Conservation (phyloP, 2,113 vertebrate genomes). For the Patagioenas fasciata region DNA sequence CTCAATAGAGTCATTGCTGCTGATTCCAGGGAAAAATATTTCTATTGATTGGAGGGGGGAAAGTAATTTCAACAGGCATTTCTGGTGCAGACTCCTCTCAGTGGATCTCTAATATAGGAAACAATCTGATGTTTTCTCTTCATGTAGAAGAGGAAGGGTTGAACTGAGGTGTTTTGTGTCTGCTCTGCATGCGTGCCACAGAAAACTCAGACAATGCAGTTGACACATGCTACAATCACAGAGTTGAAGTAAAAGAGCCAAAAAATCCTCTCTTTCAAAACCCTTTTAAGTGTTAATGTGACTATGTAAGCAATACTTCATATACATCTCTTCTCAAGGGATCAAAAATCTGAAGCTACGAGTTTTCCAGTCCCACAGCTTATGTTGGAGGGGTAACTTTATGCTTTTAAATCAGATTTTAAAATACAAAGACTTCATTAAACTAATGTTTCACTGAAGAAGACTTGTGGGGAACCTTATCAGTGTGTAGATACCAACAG, state of each 20-base stretch:
- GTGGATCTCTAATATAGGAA: not conserved
- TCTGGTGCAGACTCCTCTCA: not conserved
- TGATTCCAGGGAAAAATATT: constrained; percentile 37
- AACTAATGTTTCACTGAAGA: not conserved
- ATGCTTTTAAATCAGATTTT: not conserved
- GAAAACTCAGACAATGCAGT: not conserved
- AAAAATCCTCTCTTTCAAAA: not conserved
- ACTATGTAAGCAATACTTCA: fast-evolving
- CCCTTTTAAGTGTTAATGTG: not conserved
- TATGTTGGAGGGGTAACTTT: not conserved
- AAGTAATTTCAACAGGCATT: not conserved
- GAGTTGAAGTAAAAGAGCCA: not conserved
- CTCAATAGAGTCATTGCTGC: constrained; percentile 6
- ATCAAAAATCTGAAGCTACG: not conserved
- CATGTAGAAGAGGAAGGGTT: not conserved
- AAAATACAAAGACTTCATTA: not conserved
- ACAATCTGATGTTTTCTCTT: not conserved
- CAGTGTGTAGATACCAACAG: not conserved
- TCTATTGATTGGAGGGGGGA: not conserved
- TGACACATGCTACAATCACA: not conserved
- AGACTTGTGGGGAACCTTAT: not conserved
- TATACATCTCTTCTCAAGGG: not conserved
- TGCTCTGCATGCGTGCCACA: not conserved
- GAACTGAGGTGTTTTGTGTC: not conserved
- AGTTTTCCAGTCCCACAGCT: not conserved